Percentiles rank a stretch among this genome's conserved stretches.
Evolutionary conservation across 2,888 invertebrate genomes (phyloP).

Genomic region (Phalera bucephala): DNA sequence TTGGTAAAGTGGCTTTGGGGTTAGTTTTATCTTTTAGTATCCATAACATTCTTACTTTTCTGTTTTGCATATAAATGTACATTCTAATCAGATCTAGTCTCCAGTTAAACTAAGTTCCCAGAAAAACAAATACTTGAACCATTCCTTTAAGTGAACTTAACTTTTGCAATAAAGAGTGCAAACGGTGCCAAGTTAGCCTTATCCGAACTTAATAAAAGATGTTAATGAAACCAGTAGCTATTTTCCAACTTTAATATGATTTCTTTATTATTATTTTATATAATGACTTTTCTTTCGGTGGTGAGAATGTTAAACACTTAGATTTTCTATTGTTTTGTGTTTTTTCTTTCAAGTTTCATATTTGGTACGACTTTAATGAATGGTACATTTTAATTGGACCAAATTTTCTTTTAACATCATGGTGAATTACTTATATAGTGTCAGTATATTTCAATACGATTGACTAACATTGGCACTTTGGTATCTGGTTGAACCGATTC

Average conservation of each 20-base stretch:
- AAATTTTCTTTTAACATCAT: too few species aligned
- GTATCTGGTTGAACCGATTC: neutral
- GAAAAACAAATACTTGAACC: slow-evolving; percentile 13
- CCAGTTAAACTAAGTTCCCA: slow-evolving; percentile 14
- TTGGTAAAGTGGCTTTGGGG: neutral
- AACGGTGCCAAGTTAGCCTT: slow-evolving; percentile 13
- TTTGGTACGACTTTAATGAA: too few species aligned
- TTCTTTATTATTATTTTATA: too few species aligned
- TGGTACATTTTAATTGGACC: too few species aligned
- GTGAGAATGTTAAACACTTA: too few species aligned
- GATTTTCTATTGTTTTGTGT: too few species aligned
- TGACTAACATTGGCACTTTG: slow-evolving; percentile 1
- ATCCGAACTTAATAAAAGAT: slow-evolving; percentile 23
- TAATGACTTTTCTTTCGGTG: too few species aligned
- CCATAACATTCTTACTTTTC: slow-evolving; percentile 1
- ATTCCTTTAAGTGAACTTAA: slow-evolving; percentile 22
- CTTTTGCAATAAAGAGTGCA: slow-evolving; percentile 35
- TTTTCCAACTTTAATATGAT: too few species aligned
- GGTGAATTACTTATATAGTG: neutral
- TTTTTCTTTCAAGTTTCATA: too few species aligned
- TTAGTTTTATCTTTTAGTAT: neutral
- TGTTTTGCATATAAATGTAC: slow-evolving; percentile 2
- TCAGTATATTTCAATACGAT: neutral
- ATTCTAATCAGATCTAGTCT: slow-evolving; percentile 11
- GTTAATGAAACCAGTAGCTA: slow-evolving; percentile 20